Evolutionary conservation across 53 echinoderm and acorn worm genomes (phyloP).

Genomic region (Paelopatides confundens): DNA sequence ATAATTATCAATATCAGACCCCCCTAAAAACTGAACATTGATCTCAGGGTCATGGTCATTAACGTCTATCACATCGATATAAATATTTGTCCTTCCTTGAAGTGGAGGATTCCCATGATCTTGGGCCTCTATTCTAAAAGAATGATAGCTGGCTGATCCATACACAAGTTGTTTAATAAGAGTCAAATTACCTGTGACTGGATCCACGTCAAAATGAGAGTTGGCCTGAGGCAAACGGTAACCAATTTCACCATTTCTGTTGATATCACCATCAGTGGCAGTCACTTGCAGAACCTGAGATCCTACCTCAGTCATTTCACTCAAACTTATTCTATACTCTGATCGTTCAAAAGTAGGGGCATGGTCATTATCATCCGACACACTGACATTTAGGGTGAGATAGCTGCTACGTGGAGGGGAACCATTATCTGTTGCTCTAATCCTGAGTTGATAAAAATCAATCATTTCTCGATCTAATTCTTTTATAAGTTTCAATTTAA

Average conservation of each 20-base stretch:
- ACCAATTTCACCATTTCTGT: slow-evolving; percentile 78
- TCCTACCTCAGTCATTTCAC: slow-evolving; percentile 79
- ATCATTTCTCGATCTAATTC: slow-evolving; percentile 75
- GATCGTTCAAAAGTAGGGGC: slow-evolving; percentile 78
- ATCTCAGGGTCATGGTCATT: slow-evolving; percentile 90
- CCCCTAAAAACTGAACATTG: slow-evolving; percentile 8
- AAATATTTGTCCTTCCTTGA: slow-evolving; percentile 75
- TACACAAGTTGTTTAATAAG: slow-evolving; percentile 65
- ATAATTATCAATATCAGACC: slow-evolving; percentile 32
- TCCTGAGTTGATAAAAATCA: slow-evolving; percentile 81
- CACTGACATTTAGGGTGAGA: slow-evolving; percentile 70
- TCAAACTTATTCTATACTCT: slow-evolving; percentile 70
- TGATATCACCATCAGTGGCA: slow-evolving; percentile 81
- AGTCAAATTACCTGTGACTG: slow-evolving; percentile 72
- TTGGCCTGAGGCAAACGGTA: slow-evolving; percentile 71
- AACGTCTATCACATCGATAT: slow-evolving; percentile 75
- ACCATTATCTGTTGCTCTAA: slow-evolving; percentile 81
- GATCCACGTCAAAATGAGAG: slow-evolving; percentile 76
- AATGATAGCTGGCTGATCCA: slow-evolving; percentile 43
- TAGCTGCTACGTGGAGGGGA: slow-evolving; percentile 67
- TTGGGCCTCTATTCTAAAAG: slow-evolving; percentile 76
- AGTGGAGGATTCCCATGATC: slow-evolving; percentile 73
- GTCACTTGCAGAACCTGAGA: slow-evolving; percentile 70
- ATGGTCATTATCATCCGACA: slow-evolving; percentile 87
- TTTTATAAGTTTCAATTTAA: slow-evolving; percentile 57